phyloP scores from a whole-genome alignment of 2,113 vertebrate species.

The Sinocyclocheilus anshuiensis region DNA sequence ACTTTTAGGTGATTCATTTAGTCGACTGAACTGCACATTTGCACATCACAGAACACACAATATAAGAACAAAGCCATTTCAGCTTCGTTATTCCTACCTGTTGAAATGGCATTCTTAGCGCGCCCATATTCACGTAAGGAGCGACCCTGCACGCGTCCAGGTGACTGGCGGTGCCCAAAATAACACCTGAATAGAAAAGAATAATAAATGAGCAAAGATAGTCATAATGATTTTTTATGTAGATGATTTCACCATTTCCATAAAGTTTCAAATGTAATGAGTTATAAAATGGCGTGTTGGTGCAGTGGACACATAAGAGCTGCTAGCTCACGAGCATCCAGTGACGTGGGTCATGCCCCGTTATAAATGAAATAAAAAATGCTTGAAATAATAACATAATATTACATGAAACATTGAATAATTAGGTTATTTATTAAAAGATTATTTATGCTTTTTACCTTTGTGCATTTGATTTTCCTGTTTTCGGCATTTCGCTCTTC shows the following conservation, averaged over 20 bases:
- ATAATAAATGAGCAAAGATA: conserved; percentile 15
- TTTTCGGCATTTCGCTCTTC: conserved; percentile 95
- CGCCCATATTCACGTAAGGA: conserved; percentile 98
- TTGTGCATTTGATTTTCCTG: conserved; percentile 99
- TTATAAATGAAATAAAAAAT: not conserved
- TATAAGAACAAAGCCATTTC: no score
- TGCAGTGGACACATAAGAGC: not conserved
- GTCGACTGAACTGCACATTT: conserved; percentile 2
- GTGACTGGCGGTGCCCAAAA: conserved; percentile 92
- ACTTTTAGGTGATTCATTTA: not conserved
- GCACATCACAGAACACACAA: no score
- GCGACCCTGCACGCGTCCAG: conserved; percentile 96
- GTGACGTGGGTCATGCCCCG: not conserved
- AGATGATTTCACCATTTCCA: not conserved
- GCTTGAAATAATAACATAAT: not conserved
- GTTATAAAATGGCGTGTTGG: no score
- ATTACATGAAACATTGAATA: no score
- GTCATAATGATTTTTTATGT: not conserved
- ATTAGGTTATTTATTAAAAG: no score
- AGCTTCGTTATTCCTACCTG: conserved; percentile 80
- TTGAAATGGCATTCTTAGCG: conserved; percentile 96
- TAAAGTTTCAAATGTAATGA: not conserved
- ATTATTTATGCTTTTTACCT: conserved; percentile 74
- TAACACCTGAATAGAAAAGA: conserved; percentile 82
- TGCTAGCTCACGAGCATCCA: not conserved